phyloP scores from a whole-genome alignment of 2,797 vertebrate genomes.

The Allobates femoralis region DNA sequence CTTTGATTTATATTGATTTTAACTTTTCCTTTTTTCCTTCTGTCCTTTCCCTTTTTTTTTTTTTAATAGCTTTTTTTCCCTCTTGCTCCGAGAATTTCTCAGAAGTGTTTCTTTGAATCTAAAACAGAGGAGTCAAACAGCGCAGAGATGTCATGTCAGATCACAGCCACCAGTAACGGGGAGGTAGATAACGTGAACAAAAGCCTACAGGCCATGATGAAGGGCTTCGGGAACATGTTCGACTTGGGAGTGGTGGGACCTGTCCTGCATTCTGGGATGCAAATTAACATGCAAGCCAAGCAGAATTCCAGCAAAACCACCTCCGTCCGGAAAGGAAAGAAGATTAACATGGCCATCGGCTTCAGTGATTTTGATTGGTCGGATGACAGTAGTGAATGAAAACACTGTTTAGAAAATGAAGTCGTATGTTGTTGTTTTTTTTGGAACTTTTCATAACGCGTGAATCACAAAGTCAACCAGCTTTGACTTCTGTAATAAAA shows the following conservation, averaged over 20 bases:
- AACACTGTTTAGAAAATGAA: slow-evolving; percentile 65
- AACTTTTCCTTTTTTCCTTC: slow-evolving; percentile 78
- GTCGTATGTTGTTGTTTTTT: slow-evolving; percentile 7
- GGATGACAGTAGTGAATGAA: slow-evolving; percentile 80
- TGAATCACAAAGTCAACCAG: slow-evolving; percentile 71
- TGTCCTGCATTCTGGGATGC: slow-evolving; percentile 90
- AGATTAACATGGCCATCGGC: slow-evolving; percentile 92
- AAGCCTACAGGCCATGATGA: slow-evolving; percentile 88
- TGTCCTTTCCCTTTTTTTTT: slow-evolving; percentile 74
- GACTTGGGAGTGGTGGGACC: slow-evolving; percentile 85
- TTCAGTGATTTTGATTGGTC: slow-evolving; percentile 95
- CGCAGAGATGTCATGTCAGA: slow-evolving; percentile 92
- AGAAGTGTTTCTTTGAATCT: slow-evolving; percentile 93
- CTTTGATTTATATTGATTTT: slow-evolving; percentile 78
- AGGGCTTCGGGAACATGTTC: slow-evolving; percentile 90
- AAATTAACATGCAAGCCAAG: slow-evolving; percentile 97
- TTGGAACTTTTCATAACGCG: slow-evolving; percentile 57
- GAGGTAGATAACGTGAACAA: slow-evolving; percentile 87
- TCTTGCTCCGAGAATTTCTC: slow-evolving; percentile 88
- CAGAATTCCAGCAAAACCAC: slow-evolving; percentile 98
- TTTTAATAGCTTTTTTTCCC: slow-evolving; percentile 88
- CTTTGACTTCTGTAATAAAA: slow-evolving; percentile 71
- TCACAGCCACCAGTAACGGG: slow-evolving; percentile 87
- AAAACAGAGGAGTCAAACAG: slow-evolving; percentile 92
- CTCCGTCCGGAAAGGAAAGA: slow-evolving; percentile 92